Evolutionary conservation across 2,113 vertebrate species (phyloP).

Genomic region (Chloebia gouldiae): DNA sequence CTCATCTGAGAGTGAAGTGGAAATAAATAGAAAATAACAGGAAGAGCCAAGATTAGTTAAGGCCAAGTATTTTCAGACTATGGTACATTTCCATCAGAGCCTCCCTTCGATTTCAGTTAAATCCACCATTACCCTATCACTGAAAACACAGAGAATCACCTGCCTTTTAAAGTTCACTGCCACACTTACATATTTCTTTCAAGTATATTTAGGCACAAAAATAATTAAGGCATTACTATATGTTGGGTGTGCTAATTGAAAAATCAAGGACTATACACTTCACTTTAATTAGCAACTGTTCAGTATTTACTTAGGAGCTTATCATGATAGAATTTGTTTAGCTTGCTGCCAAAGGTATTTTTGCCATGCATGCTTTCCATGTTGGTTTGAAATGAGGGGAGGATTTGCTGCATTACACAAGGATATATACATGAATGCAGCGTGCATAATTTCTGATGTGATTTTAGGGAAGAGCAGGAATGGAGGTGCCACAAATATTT

Average conservation of each 20-base stretch:
- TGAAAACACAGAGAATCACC: not conserved
- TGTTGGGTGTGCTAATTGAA: conserved; percentile 2
- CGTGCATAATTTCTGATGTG: not conserved
- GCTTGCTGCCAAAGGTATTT: not conserved
- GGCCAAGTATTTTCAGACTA: not conserved
- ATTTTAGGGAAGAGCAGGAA: not conserved
- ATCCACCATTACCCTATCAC: not conserved
- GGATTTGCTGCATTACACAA: not conserved
- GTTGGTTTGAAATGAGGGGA: not conserved
- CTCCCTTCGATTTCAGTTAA: not conserved
- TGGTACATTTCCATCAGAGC: not conserved
- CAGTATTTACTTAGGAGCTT: not conserved
- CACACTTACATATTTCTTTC: not conserved
- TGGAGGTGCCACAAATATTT: not conserved
- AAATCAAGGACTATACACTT: not conserved
- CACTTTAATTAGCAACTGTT: conserved; percentile 49
- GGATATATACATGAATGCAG: not conserved
- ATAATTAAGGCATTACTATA: conserved; percentile 14
- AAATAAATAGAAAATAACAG: not conserved
- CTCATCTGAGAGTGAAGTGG: not conserved
- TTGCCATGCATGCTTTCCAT: not conserved
- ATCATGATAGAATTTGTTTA: not conserved
- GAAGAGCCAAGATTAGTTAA: not conserved
- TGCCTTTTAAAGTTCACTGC: not conserved
- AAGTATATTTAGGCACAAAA: conserved; percentile 26